phyloP scores from a whole-genome alignment of 37 sponge, comb jelly and placozoan genomes.

The Cliona cf. orientalis region DNA sequence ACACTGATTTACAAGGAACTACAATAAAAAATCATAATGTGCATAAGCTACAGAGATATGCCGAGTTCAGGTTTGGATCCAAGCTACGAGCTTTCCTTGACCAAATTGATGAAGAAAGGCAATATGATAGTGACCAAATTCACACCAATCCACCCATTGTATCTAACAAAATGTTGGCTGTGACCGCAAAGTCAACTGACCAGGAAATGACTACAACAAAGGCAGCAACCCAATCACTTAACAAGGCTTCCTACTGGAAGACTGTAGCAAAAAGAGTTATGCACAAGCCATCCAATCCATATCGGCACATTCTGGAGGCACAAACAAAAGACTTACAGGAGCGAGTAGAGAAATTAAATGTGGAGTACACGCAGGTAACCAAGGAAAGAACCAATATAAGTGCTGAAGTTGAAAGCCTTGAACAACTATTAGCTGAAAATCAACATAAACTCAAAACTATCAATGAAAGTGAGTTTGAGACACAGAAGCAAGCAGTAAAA shows the following conservation, averaged over 20 bases:
- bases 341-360: neutral
- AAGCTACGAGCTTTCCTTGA: slow-evolving; percentile 1
- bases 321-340: neutral
- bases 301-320: neutral
- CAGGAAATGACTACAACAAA: neutral
- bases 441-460: neutral
- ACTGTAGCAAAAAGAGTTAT: neutral
- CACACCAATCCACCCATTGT: too few species aligned
- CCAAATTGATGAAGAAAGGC: neutral
- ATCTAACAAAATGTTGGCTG: too few species aligned
- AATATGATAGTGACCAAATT: neutral
- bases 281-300: neutral
- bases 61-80: neutral
- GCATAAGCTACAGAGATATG: neutral
- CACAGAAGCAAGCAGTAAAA: neutral
- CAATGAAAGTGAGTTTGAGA: neutral
- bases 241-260: slow-evolving; percentile 3
- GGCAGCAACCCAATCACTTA: slow-evolving; percentile 24
- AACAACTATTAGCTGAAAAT: neutral
- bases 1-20: neutral
- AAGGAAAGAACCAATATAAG: neutral
- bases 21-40: neutral
- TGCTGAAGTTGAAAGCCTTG: neutral
- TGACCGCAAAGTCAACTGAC: too few species aligned
- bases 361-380: neutral